A percentile compares a stretch with the other conserved stretches of the same genome.
phyloP scores from a whole-genome alignment of 2,113 vertebrate species.

The Synodontis membranacea region DNA sequence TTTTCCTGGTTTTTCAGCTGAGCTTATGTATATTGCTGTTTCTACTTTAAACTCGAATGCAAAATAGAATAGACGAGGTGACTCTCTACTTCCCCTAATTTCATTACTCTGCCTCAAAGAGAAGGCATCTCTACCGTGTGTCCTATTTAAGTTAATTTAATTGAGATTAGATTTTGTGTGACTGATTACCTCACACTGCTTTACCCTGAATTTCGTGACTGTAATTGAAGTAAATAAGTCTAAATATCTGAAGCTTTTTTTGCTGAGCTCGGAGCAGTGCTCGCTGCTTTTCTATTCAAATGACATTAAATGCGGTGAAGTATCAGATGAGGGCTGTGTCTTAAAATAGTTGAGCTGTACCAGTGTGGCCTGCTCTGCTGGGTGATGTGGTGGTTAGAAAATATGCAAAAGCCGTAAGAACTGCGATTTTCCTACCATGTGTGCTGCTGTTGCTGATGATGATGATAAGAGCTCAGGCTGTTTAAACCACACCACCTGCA shows the following conservation, averaged over 20 bases:
- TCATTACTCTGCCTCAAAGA: background rate
- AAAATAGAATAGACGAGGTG: background rate
- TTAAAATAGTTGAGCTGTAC: background rate
- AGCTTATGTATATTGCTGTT: background rate
- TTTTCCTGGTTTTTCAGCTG: background rate
- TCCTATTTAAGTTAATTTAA: background rate
- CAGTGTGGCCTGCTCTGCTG: background rate
- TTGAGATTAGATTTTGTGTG: background rate
- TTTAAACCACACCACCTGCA: constrained; percentile 24
- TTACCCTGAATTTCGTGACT: background rate
- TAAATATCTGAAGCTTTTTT: background rate
- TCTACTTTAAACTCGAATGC: background rate
- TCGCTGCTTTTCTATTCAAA: background rate
- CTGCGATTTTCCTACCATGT: background rate
- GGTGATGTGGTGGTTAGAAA: background rate
- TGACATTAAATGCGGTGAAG: background rate
- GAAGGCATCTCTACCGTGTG: background rate
- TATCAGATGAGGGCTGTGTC: background rate
- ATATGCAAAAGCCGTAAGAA: constrained; percentile 21
- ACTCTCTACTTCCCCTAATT: background rate
- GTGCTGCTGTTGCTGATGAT: background rate
- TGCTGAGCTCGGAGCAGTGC: background rate
- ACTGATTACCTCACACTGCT: background rate
- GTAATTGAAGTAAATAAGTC: background rate
- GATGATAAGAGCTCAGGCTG: background rate